Conservation (phyloP, 2,113 vertebrate genomes). For the Leptocoma aspasia region DNA sequence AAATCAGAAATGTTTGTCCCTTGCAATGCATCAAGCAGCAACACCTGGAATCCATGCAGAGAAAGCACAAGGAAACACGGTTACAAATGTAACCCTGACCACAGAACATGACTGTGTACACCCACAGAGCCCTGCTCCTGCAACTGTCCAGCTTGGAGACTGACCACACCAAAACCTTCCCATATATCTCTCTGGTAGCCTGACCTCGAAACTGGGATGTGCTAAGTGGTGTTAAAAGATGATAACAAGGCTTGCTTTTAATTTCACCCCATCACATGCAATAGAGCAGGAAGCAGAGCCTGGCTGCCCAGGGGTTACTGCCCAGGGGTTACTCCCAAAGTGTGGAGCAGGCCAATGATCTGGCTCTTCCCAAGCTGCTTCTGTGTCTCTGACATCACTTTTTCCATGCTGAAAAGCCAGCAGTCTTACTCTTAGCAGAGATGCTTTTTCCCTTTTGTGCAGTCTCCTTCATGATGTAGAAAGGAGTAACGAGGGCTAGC, state of each 20-base stretch:
- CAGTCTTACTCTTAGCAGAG: not conserved
- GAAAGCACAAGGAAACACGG: rapidly evolving
- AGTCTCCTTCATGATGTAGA: not conserved
- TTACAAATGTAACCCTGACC: not conserved
- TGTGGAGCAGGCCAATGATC: not conserved
- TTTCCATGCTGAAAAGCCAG: not conserved
- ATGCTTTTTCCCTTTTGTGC: not conserved
- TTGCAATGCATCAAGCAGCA: not conserved
- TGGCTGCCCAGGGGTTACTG: not conserved
- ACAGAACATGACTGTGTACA: rapidly evolving
- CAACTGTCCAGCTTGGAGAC: not conserved
- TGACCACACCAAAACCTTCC: not conserved
- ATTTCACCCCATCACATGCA: not conserved
- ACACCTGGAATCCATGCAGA: not conserved
- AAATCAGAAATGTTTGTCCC: not conserved
- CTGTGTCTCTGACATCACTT: not conserved
- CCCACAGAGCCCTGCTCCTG: not conserved
- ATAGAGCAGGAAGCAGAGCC: not conserved
- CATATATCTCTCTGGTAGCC: not conserved
- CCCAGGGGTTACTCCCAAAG: not conserved
- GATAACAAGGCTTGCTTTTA: not conserved
- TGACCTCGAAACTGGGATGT: not conserved
- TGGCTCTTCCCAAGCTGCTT: not conserved
- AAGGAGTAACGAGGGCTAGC: not conserved
- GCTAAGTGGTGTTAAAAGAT: not conserved